Evolutionary conservation across 2,888 invertebrate genomes (phyloP).

Genomic region (Melinaea marsaeus): DNA sequence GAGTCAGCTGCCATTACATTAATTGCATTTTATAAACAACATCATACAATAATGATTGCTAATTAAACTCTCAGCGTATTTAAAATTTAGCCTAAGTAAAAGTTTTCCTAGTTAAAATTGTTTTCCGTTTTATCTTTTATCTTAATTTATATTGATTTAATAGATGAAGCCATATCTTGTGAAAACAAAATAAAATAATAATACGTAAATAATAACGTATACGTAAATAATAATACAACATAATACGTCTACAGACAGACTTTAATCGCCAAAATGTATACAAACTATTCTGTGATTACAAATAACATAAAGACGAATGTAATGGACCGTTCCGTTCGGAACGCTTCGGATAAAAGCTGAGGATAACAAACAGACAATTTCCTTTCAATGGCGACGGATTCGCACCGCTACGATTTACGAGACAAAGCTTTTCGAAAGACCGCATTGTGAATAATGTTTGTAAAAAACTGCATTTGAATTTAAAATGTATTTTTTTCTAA

Average conservation of each 20-base stretch:
- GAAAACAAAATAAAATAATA: no score
- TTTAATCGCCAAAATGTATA: neutral
- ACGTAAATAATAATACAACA: no score
- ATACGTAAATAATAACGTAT: no score
- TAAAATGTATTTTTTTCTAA: neutral
- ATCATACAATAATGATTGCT: no score
- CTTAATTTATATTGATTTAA: no score
- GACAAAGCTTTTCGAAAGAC: neutral
- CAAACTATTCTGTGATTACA: constrained; percentile 3
- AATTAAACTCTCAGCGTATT: no score
- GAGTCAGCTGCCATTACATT: no score
- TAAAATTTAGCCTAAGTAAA: no score
- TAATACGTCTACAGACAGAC: neutral
- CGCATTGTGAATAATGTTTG: neutral
- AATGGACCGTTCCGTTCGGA: constrained; percentile 1
- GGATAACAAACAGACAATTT: constrained; percentile 4
- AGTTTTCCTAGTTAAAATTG: no score
- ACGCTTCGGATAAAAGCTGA: neutral
- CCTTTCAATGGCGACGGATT: neutral
- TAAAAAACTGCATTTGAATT: neutral
- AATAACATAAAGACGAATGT: constrained; percentile 6
- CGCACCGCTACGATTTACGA: neutral
- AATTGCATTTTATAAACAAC: no score
- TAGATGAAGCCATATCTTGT: no score
- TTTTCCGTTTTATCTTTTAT: no score